These are phyloP conservation scores for Drosophila cyrtoloma DNA, from an alignment of 2,888 invertebrate genomes.

Conservation along the genomic window DNA sequence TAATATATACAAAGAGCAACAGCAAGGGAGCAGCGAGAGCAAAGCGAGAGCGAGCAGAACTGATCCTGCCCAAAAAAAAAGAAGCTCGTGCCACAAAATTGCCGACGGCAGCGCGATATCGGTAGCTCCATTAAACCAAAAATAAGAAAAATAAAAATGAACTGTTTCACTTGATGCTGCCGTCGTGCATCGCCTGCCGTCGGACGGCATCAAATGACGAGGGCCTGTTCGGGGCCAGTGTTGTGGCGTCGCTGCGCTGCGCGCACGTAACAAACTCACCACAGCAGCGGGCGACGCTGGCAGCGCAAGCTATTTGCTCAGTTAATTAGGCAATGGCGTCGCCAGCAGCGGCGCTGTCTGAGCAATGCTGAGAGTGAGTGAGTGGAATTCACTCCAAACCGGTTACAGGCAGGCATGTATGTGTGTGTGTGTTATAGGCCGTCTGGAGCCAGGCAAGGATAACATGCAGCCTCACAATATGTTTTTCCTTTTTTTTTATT, in stretches of 20 bases:
- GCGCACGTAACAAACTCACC: slow-evolving; percentile 56
- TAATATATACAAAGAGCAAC: background rate
- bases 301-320: slow-evolving; percentile 61
- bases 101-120: slow-evolving; percentile 40
- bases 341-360: slow-evolving; percentile 26
- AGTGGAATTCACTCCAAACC: slow-evolving; percentile 63
- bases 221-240: background rate
- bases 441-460: slow-evolving; percentile 64
- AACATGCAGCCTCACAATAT: slow-evolving; percentile 55
- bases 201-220: slow-evolving; percentile 55
- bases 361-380: slow-evolving; percentile 27
- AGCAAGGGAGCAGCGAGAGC: background rate
- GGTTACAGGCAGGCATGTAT: slow-evolving; percentile 43
- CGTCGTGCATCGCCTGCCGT: slow-evolving; percentile 50
- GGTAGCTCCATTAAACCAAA: background rate
- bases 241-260: slow-evolving; percentile 16
- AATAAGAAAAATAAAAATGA: slow-evolving; percentile 8
- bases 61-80: slow-evolving; percentile 41
- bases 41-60: background rate
- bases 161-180: slow-evolving; percentile 41
- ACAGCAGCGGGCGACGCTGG: slow-evolving; percentile 59
- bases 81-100: slow-evolving; percentile 11
- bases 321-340: slow-evolving; percentile 68
- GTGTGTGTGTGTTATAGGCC: slow-evolving; percentile 31
- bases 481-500: background rate